A percentile compares a stretch with the other conserved stretches of the same genome.
These are phyloP conservation scores for Caenorhabditis panamensis DNA, from an alignment of 2,888 invertebrate genomes.

Conservation along the genomic window DNA sequence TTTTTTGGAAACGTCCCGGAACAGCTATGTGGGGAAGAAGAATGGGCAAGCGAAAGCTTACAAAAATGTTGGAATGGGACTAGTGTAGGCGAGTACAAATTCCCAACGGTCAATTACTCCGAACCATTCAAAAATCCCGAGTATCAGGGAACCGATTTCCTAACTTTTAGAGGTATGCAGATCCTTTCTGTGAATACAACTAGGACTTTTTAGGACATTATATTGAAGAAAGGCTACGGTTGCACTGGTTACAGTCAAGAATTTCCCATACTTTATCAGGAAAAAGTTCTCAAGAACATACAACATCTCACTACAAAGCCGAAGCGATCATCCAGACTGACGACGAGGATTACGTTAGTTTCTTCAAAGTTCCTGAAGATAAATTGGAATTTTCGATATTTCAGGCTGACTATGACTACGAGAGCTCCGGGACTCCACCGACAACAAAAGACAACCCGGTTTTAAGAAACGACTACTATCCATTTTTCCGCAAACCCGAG, in stretches of 20 bases:
- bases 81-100: slow-evolving; percentile 28
- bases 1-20: slow-evolving; percentile 54
- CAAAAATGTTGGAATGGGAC: slow-evolving; percentile 60
- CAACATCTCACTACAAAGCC: background rate
- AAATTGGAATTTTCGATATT: background rate
- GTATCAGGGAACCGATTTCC: slow-evolving; percentile 44
- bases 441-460: background rate
- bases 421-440: slow-evolving; percentile 34
- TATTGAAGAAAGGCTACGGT: slow-evolving; percentile 47
- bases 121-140: slow-evolving; percentile 55
- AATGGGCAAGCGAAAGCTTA: slow-evolving; percentile 38
- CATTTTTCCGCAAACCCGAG: slow-evolving; percentile 16
- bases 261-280: slow-evolving; percentile 32
- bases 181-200: too few species aligned
- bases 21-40: slow-evolving; percentile 31
- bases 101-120: slow-evolving; percentile 27
- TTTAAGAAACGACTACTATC: slow-evolving; percentile 26
- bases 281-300: slow-evolving; percentile 15
- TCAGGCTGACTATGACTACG: slow-evolving; percentile 49
- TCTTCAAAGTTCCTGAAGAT: background rate
- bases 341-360: slow-evolving; percentile 60
- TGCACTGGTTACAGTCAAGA: slow-evolving; percentile 57
- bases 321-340: slow-evolving; percentile 27
- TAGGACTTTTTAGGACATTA: slow-evolving; percentile 33
- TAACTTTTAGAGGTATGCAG: slow-evolving; percentile 46